phyloP scores from a whole-genome alignment of 1,140 invertebrate species.

The Temnothorax nylanderi region DNA sequence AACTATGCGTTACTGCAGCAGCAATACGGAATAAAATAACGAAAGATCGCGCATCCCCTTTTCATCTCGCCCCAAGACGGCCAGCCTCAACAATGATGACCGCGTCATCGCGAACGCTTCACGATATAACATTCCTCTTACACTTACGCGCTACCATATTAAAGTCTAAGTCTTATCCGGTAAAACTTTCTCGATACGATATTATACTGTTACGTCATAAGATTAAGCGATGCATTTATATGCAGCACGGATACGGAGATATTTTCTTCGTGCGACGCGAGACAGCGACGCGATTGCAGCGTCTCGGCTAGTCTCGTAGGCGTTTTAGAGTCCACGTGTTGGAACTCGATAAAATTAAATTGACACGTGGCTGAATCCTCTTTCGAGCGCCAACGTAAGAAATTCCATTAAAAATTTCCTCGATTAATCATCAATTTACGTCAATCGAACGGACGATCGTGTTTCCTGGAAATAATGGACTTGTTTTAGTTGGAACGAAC shows the following conservation, averaged over 20 bases:
- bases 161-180: constrained; percentile 62
- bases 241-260: constrained; percentile 37
- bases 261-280: constrained; percentile 37
- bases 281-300: constrained; percentile 8
- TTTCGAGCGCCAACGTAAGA: not conserved
- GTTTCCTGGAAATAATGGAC: not conserved
- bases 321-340: not conserved
- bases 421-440: not conserved
- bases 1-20: constrained; percentile 8
- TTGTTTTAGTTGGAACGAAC: not conserved
- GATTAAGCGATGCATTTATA: constrained; percentile 43
- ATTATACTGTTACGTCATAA: constrained; percentile 43
- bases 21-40: not conserved
- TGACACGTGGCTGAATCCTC: not conserved
- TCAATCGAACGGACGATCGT: not conserved
- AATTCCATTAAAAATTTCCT: not conserved
- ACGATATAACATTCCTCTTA: constrained; percentile 39
- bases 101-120: constrained; percentile 66
- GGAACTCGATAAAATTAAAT: not conserved
- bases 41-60: not conserved
- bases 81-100: constrained; percentile 62
- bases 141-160: constrained; percentile 1
- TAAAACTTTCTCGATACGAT: constrained; percentile 67
- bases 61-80: constrained; percentile 2
- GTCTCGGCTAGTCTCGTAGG: constrained; percentile 11